Evolutionary conservation across 2,797 vertebrate genomes (phyloP).

Genomic region (Pelobates cultripes): DNA sequence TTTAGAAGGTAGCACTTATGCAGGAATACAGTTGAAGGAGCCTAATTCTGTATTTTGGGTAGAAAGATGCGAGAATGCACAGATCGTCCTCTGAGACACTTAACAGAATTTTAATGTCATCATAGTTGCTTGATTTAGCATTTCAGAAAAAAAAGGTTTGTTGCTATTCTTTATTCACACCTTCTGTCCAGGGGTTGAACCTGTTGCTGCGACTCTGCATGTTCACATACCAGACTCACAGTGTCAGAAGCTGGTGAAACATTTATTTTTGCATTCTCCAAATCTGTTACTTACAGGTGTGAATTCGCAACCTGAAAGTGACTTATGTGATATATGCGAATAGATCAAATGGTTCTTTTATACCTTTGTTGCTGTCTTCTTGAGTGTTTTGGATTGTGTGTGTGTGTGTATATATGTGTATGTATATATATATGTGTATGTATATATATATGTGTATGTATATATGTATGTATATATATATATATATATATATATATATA

Average conservation of each 20-base stretch:
- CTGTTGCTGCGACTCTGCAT: slow-evolving; percentile 32
- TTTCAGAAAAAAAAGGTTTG: slow-evolving; percentile 14
- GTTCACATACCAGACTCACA: slow-evolving; percentile 32
- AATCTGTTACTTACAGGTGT: slow-evolving; percentile 45
- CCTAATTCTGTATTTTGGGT: background rate
- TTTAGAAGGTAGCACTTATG: background rate
- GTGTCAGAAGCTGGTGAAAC: slow-evolving; percentile 39
- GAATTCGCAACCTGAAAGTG: slow-evolving; percentile 38
- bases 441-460: too few species aligned
- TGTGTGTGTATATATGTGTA: too few species aligned
- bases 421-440: too few species aligned
- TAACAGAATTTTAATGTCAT: background rate
- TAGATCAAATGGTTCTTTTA: slow-evolving; percentile 1
- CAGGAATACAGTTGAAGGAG: background rate
- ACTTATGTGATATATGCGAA: slow-evolving; percentile 32
- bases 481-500: too few species aligned
- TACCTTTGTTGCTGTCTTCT: too few species aligned
- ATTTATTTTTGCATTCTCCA: slow-evolving; percentile 36
- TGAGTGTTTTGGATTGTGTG: too few species aligned
- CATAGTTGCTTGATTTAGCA: background rate
- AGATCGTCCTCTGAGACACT: background rate
- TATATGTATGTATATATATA: too few species aligned
- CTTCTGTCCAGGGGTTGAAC: slow-evolving; percentile 25
- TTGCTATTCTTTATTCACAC: slow-evolving; percentile 44
- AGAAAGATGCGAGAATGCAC: background rate